These are phyloP conservation scores for Lasioglossum figueresi DNA, from an alignment of 2,888 invertebrate species.

Conservation along the genomic window DNA sequence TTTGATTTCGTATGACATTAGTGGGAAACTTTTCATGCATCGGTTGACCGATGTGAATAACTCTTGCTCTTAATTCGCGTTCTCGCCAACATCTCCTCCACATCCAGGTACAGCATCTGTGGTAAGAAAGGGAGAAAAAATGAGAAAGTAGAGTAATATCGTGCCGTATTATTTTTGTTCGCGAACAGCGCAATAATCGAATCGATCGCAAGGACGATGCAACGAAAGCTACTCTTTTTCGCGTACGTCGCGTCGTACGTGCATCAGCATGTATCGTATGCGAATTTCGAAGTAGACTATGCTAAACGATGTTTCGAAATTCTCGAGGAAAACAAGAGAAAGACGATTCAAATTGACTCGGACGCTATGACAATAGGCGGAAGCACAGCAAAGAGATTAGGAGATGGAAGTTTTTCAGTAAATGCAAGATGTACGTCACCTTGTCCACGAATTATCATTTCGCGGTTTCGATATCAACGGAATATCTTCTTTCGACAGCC, in stretches of 20 bases:
- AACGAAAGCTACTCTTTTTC: background rate
- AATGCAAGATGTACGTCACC: conserved; percentile 84
- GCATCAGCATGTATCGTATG: background rate
- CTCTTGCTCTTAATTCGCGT: conserved; percentile 90
- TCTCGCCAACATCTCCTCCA: conserved; percentile 90
- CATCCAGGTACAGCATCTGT: conserved; percentile 91
- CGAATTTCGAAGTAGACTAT: background rate
- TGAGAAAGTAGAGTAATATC: background rate
- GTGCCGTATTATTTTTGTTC: background rate
- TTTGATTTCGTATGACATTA: conserved; percentile 98
- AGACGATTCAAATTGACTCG: background rate
- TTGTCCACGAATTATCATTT: conserved; percentile 87
- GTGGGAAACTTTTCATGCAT: conserved; percentile 94
- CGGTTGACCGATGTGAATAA: conserved; percentile 90
- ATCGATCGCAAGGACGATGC: background rate
- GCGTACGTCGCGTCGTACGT: background rate
- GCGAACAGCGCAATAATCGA: background rate
- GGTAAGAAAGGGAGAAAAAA: conserved; percentile 67
- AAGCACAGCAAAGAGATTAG: background rate
- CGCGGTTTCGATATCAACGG: conserved; percentile 88
- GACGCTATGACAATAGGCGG: background rate
- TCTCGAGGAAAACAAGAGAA: background rate
- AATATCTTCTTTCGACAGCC: conserved; percentile 88
- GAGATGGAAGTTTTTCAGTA: conserved; percentile 16
- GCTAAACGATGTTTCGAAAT: background rate